Evolutionary conservation across 2,888 invertebrate genomes (phyloP).

Genomic region (Hypolimnas misippus): DNA sequence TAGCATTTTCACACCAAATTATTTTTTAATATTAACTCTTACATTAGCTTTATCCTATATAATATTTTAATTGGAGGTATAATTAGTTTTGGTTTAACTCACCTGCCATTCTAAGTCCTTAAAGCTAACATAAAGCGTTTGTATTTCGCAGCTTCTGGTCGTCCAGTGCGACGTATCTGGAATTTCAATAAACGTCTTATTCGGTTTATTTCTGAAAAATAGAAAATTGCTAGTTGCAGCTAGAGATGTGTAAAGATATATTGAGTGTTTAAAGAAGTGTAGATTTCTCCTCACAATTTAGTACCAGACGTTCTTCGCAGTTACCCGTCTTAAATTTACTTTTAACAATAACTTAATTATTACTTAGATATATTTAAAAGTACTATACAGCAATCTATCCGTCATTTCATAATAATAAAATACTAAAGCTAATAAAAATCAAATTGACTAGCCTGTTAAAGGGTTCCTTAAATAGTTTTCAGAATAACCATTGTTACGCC

Average conservation of each 20-base stretch:
- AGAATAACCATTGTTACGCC: slow-evolving; percentile 77
- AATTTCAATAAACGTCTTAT: slow-evolving; percentile 38
- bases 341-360: too few species aligned
- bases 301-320: too few species aligned
- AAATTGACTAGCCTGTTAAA: slow-evolving; percentile 71
- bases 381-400: not conserved
- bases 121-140: slow-evolving; percentile 96
- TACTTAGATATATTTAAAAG: not conserved
- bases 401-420: not conserved
- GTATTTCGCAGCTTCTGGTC: slow-evolving; percentile 92
- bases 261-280: not conserved
- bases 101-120: slow-evolving; percentile 95
- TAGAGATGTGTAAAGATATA: not conserved
- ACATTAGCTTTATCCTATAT: too few species aligned
- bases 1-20: too few species aligned
- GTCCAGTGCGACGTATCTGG: slow-evolving; percentile 80
- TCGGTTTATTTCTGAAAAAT: slow-evolving; percentile 30
- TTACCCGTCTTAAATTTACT: too few species aligned
- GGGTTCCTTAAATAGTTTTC: slow-evolving; percentile 83
- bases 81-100: too few species aligned
- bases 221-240: slow-evolving; percentile 16
- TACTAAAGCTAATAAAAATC: not conserved
- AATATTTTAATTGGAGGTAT: too few species aligned
- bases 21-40: too few species aligned
- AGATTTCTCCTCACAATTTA: too few species aligned